Evolutionary conservation across 2,888 invertebrate genomes (phyloP).

Genomic region (Aphidoletes aphidimyza): DNA sequence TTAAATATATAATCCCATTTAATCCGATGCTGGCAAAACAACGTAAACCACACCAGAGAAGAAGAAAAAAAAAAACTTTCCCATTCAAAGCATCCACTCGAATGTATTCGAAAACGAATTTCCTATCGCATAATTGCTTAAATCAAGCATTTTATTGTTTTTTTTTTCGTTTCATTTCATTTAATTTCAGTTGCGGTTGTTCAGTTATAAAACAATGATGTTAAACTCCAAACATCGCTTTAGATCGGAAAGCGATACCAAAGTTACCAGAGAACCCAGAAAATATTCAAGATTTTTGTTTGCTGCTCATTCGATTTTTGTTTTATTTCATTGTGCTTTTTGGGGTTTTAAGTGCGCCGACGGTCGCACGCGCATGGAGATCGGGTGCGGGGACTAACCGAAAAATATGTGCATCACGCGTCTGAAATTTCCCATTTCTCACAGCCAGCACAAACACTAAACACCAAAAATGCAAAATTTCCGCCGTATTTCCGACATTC

Average conservation of each 20-base stretch:
- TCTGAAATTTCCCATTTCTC: slow-evolving; percentile 27
- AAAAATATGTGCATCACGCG: slow-evolving; percentile 50
- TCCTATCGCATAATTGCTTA: slow-evolving; percentile 50
- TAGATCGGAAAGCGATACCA: background rate
- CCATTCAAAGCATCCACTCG: background rate
- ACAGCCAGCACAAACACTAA: slow-evolving; percentile 26
- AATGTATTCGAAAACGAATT: background rate
- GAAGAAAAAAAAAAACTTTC: slow-evolving; percentile 1
- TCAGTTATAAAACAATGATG: slow-evolving; percentile 46
- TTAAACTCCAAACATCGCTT: slow-evolving; percentile 33
- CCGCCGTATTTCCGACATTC: background rate
- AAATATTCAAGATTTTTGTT: background rate
- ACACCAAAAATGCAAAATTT: slow-evolving; percentile 53
- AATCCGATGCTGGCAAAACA: background rate
- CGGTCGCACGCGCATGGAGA: no score
- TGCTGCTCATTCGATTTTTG: background rate
- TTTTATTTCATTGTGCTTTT: background rate
- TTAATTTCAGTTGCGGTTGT: slow-evolving; percentile 25
- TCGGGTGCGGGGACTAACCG: no score
- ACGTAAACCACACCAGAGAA: background rate
- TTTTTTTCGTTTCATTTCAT: background rate
- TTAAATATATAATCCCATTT: slow-evolving; percentile 32
- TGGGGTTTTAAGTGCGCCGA: no score
- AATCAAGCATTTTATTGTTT: slow-evolving; percentile 53
- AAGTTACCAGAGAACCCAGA: background rate